Conservation (phyloP, 2,797 vertebrate species). For the Phataginus tricuspis region DNA sequence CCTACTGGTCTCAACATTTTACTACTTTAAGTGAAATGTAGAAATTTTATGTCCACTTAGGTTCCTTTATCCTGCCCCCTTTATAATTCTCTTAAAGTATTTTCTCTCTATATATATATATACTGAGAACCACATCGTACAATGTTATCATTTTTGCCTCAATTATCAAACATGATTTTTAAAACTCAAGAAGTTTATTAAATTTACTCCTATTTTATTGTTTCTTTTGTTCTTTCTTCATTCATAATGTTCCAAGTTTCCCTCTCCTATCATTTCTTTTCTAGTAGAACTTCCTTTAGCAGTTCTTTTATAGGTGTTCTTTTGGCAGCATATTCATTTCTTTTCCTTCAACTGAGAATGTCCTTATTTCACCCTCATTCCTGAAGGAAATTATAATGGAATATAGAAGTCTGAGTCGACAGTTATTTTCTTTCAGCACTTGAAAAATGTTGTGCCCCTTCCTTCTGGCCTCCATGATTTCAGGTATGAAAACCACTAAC, state of each 20-base stretch:
- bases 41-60: neutral
- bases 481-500: neutral
- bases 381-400: neutral
- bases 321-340: neutral
- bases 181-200: neutral
- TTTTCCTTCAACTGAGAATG: neutral
- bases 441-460: neutral
- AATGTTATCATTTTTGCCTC: neutral
- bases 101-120: neutral
- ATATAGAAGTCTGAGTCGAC: neutral
- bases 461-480: neutral
- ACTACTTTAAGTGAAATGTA: neutral
- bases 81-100: conserved; percentile 11
- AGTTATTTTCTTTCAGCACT: neutral
- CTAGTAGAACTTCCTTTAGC: neutral
- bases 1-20: conserved; percentile 10
- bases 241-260: neutral
- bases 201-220: neutral
- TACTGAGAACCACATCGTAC: neutral
- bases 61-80: neutral
- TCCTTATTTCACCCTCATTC: conserved; percentile 40
- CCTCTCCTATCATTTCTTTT: conserved; percentile 37
- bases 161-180: conserved; percentile 11
- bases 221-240: neutral
- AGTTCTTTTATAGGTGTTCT: neutral